Conservation (phyloP, 2,113 vertebrate genomes). For the Pluvianellus socialis region DNA sequence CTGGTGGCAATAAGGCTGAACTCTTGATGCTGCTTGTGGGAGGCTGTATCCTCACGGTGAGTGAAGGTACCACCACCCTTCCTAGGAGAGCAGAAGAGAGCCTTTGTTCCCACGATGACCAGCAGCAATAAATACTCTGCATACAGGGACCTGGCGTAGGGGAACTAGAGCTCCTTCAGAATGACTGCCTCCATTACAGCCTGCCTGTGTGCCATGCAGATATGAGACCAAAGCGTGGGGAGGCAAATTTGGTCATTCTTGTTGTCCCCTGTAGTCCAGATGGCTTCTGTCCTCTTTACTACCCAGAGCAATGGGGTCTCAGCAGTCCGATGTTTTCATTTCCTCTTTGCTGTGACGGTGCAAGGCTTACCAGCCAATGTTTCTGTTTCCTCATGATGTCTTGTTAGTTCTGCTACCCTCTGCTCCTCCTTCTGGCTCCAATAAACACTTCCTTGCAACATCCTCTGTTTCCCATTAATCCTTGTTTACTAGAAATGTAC, state of each 20-base stretch:
- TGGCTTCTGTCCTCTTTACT: background rate
- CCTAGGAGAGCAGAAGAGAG: background rate
- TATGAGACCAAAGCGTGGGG: fast-evolving
- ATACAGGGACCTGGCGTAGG: background rate
- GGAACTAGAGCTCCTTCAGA: background rate
- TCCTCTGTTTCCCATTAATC: conserved; percentile 2
- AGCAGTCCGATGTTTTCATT: background rate
- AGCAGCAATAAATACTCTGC: background rate
- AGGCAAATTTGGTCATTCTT: fast-evolving
- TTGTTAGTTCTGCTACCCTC: background rate
- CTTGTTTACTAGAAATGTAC: conserved; percentile 30
- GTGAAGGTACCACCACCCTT: background rate
- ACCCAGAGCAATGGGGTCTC: background rate
- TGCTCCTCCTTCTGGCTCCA: background rate
- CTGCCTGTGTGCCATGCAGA: background rate
- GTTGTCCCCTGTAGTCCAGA: background rate
- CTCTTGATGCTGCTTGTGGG: background rate
- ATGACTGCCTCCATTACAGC: fast-evolving
- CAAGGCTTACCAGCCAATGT: background rate
- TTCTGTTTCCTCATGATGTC: background rate
- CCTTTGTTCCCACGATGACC: background rate
- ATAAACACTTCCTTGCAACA: background rate
- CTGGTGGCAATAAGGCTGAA: background rate
- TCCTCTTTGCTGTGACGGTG: background rate
- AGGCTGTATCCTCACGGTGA: background rate